Conservation (phyloP, 2,113 vertebrate genomes). For the Odontesthes bonariensis region DNA sequence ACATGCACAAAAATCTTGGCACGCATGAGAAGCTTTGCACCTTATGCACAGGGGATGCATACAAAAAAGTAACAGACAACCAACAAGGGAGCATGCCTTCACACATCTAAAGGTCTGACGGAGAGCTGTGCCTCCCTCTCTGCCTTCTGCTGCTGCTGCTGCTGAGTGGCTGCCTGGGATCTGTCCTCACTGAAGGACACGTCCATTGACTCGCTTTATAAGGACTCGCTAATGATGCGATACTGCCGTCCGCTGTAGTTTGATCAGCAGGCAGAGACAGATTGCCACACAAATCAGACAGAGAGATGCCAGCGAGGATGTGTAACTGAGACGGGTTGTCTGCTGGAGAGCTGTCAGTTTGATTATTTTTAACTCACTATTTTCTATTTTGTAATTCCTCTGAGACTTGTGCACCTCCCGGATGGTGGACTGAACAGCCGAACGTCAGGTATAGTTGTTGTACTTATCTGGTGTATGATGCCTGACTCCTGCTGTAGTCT, state of each 20-base stretch:
- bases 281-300: constrained; percentile 40
- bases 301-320: constrained; percentile 48
- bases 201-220: constrained; percentile 59
- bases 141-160: constrained; percentile 11
- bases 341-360: constrained; percentile 49
- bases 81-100: constrained; percentile 21
- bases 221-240: constrained; percentile 62
- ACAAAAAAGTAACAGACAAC: constrained; percentile 36
- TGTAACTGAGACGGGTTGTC: constrained; percentile 48
- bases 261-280: constrained; percentile 40
- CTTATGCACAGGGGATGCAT: constrained; percentile 28
- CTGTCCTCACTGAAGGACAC: constrained; percentile 57
- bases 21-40: constrained; percentile 34
- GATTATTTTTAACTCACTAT: constrained; percentile 38
- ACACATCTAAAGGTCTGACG: constrained; percentile 40
- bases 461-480: constrained; percentile 15
- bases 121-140: constrained; percentile 25
- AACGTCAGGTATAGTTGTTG: constrained; percentile 77
- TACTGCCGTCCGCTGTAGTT: constrained; percentile 56
- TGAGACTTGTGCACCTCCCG: constrained; percentile 43
- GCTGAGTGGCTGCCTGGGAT: constrained; percentile 50
- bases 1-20: constrained; percentile 34
- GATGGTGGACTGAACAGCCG: constrained; percentile 72
- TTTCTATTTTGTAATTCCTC: constrained; percentile 28
- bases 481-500: constrained; percentile 14